A percentile compares a stretch with the other conserved stretches of the same genome.
Conservation (phyloP, 2,888 invertebrate species). For the Coronaproctus castanopsis region DNA sequence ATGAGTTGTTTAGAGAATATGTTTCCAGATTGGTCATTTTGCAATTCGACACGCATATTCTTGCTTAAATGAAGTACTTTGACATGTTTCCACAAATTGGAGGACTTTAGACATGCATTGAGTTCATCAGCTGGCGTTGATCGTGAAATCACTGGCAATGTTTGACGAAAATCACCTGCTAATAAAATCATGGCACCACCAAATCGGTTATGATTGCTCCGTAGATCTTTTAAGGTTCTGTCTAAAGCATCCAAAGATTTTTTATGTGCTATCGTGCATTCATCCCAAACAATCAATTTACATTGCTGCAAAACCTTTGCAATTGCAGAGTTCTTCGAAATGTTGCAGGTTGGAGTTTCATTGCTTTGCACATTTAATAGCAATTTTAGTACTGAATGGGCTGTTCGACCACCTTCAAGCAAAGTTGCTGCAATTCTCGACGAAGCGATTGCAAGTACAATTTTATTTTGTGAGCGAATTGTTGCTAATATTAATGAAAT, state of each 20-base stretch:
- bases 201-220: neutral
- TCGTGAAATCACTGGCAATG: neutral
- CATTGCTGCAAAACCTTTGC: neutral
- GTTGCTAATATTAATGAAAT: neutral
- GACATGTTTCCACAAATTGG: neutral
- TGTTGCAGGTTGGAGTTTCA: neutral
- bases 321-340: neutral
- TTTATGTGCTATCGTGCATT: neutral
- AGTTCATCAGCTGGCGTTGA: neutral
- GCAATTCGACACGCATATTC: neutral
- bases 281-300: neutral
- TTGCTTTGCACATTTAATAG: neutral
- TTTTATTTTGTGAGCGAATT: neutral
- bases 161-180: neutral
- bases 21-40: neutral
- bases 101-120: neutral
- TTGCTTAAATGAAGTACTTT: neutral
- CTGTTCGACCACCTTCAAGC: neutral
- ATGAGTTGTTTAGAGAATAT: neutral
- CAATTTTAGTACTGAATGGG: neutral
- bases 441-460: neutral
- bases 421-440: neutral
- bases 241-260: neutral
- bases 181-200: neutral
- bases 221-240: neutral